Evolutionary conservation across 1,140 invertebrate genomes (phyloP).

Genomic region (Popillia japonica): DNA sequence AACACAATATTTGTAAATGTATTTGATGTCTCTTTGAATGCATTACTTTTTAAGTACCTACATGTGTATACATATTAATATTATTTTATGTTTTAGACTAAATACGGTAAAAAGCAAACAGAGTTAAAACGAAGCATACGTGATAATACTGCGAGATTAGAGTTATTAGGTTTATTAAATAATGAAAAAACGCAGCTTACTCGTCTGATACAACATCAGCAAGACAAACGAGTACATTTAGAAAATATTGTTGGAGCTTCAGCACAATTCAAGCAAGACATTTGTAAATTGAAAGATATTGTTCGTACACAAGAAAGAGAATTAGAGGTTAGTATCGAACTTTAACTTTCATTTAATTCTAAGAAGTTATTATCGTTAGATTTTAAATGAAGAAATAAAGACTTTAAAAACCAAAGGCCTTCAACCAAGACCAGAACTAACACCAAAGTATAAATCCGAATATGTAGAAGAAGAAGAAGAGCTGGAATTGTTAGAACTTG

Average conservation of each 20-base stretch:
- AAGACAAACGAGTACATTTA: slow-evolving; percentile 57
- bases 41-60: too few species aligned
- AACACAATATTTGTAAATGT: too few species aligned
- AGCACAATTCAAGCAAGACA: slow-evolving; percentile 57
- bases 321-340: slow-evolving; percentile 56
- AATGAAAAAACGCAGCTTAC: slow-evolving; percentile 65
- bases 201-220: slow-evolving; percentile 59
- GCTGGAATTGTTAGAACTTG: slow-evolving; percentile 21
- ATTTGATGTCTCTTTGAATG: too few species aligned
- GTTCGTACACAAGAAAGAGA: slow-evolving; percentile 57
- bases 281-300: slow-evolving; percentile 58
- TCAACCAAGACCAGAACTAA: slow-evolving; percentile 24
- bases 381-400: slow-evolving; percentile 37
- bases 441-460: not conserved
- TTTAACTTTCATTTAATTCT: too few species aligned
- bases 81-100: slow-evolving; percentile 49
- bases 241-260: slow-evolving; percentile 48
- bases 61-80: not conserved
- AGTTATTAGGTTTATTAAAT: slow-evolving; percentile 65
- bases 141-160: slow-evolving; percentile 67
- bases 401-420: slow-evolving; percentile 39
- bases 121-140: slow-evolving; percentile 61
- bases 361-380: not conserved
- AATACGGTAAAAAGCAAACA: slow-evolving; percentile 57
- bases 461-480: slow-evolving; percentile 40